Evolutionary conservation across 2,797 vertebrate genomes (phyloP), one percentile per base, ranked within the genome.

Genomic region (Pelobates cultripes): DNA sequence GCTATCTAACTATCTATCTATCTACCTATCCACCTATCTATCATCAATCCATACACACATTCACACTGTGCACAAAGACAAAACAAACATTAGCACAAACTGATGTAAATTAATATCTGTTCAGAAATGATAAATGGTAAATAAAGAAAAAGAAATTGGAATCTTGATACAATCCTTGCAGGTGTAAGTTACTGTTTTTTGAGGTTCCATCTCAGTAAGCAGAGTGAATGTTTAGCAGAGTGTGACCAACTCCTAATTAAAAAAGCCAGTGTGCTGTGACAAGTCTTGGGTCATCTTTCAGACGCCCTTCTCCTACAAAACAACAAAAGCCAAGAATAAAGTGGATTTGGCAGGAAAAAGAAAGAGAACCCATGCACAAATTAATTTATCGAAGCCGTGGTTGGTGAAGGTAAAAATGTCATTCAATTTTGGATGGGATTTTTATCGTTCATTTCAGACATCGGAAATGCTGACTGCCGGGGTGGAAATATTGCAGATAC

Each of bases 161-260:
- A 69, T 64, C 85, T 86, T 87, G 82, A 86, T 86, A 85, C 85
- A 87, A 86, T 89, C 74, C 4, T 78, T 83, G 86, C 86, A 91
- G 90, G 88, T 90, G 86, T 87, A 84, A 91, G 88, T 85, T 84
- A 86, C 88, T 86, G 81, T 79, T 80, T 82, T 81, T 86, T 84
- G 40, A 67, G 87, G 81, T 85, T 87, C 88, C 87, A 87, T 89
- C 86, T 90, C 87, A 85, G 88, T 88, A 91, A 89, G 89, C 87
- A 84, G 80, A 88, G 87, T 87, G 87, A 88, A 87, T 85, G 89
- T 83, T 86, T 88, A 88, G 70, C 88, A 80, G 69, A 87, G 87
- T 90, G 87, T 87, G 87, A 88, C 89, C 85, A 84, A 86, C 87
- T 89, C 90, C 89, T 91, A 92, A 91, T 93, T 92, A 91, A 88